These are phyloP conservation scores for Trichopria drosophilae DNA, from an alignment of 2,888 invertebrate species.

Conservation along the genomic window DNA sequence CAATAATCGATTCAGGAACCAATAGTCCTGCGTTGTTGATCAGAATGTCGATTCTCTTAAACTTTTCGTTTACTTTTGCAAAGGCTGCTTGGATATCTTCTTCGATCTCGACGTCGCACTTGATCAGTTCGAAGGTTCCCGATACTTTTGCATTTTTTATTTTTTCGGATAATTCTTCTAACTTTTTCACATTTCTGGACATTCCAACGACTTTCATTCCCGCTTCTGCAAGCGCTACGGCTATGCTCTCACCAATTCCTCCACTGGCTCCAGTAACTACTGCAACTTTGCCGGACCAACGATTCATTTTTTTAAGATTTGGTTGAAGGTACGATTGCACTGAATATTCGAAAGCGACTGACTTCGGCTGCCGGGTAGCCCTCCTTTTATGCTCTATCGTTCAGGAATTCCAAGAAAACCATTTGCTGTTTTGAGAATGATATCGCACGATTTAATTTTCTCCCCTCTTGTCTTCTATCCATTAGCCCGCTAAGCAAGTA, in stretches of 20 bases:
- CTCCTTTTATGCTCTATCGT: no score
- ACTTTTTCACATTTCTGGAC: conserved; percentile 59
- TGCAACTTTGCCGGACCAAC: conserved; percentile 65
- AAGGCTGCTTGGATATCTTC: conserved; percentile 61
- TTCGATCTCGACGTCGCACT: conserved; percentile 61
- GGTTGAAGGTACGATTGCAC: no score
- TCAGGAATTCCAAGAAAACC: no score
- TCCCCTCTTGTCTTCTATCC: no score
- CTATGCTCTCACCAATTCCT: conserved; percentile 63
- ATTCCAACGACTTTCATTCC: conserved; percentile 63
- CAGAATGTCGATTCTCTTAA: conserved; percentile 63
- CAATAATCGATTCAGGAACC: conserved; percentile 46
- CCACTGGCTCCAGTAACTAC: conserved; percentile 68
- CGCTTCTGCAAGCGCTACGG: conserved; percentile 55
- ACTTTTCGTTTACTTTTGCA: conserved; percentile 57
- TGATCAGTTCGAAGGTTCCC: conserved; percentile 50
- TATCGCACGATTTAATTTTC: no score
- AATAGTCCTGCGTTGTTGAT: conserved; percentile 64
- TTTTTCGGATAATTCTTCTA: conserved; percentile 47
- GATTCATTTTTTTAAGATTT: no score
- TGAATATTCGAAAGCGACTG: no score
- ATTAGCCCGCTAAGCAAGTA: no score
- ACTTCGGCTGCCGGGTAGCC: no score
- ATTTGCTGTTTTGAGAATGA: no score
- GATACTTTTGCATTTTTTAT: conserved; percentile 36